phyloP scores from a whole-genome alignment of 2,113 vertebrate genomes.

The Pampusana beccarii region DNA sequence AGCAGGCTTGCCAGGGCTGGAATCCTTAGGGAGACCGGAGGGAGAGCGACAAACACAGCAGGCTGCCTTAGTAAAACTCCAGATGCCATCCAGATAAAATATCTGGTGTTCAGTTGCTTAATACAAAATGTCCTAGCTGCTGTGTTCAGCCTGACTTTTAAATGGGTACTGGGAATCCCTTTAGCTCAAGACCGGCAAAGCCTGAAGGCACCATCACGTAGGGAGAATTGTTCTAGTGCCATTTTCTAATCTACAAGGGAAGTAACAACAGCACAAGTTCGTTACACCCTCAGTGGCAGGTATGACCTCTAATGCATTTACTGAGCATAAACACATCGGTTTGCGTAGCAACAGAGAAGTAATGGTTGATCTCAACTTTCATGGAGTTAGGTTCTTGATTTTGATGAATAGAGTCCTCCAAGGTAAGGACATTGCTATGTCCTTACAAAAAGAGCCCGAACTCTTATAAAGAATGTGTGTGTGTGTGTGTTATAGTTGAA shows the following conservation, averaged over 20 bases:
- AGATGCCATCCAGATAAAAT: not conserved
- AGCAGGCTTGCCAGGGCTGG: not conserved
- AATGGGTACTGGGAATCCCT: constrained; percentile 40
- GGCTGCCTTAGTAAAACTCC: not conserved
- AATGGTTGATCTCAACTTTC: not conserved
- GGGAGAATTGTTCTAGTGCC: constrained; percentile 12
- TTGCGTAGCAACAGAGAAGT: not conserved
- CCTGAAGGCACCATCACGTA: not conserved
- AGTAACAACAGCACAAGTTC: constrained; percentile 19
- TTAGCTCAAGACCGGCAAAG: not conserved
- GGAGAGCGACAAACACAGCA: not conserved
- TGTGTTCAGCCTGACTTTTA: not conserved
- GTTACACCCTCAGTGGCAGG: not conserved
- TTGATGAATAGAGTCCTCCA: not conserved
- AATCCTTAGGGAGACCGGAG: not conserved
- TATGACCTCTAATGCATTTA: constrained; percentile 48
- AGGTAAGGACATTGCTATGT: not conserved
- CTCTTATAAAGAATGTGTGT: not conserved
- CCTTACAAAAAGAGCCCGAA: not conserved
- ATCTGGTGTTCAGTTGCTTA: not conserved
- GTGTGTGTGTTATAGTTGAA: not conserved
- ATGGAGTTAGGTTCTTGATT: constrained; percentile 22
- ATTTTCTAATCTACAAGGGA: constrained; percentile 17
- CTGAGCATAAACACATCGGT: not conserved
- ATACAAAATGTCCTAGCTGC: constrained; percentile 17